Conservation (phyloP, 2,797 vertebrate genomes). For the Sarcophilus harrisii region DNA sequence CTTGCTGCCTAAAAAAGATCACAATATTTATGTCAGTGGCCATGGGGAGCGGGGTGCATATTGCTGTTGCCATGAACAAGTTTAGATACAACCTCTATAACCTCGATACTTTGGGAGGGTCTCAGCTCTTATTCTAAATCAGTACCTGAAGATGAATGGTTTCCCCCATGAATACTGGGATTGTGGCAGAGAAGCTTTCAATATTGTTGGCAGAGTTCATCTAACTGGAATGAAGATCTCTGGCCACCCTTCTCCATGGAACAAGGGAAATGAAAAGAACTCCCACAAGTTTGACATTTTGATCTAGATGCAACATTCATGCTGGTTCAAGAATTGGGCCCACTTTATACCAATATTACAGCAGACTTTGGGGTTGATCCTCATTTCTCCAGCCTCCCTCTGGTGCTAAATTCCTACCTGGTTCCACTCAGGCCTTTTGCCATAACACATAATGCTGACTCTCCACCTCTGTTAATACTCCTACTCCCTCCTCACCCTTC, state of each 20-base stretch:
- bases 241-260: conserved; percentile 91
- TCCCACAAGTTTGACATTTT: conserved; percentile 94
- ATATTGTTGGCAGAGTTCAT: conserved; percentile 93
- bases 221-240: conserved; percentile 94
- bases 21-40: conserved; percentile 94
- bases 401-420: conserved; percentile 26
- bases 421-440: conserved; percentile 57
- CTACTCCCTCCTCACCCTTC: not conserved
- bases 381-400: conserved; percentile 74
- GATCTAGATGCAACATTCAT: conserved; percentile 91
- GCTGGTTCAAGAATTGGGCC: conserved; percentile 90
- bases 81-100: conserved; percentile 94
- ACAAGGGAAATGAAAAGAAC: conserved; percentile 93
- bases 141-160: conserved; percentile 95
- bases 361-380: conserved; percentile 91
- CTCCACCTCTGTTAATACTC: too few species aligned
- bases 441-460: conserved; percentile 46
- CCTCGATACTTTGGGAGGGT: conserved; percentile 94
- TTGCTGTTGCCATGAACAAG: conserved; percentile 97
- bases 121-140: conserved; percentile 92
- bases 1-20: conserved; percentile 94
- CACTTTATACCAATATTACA: conserved; percentile 93
- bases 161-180: conserved; percentile 96
- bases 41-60: conserved; percentile 90
- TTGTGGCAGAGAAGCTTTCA: conserved; percentile 94